A percentile compares a stretch with the other conserved stretches of the same genome.
Conservation (phyloP, 2,113 vertebrate genomes). For the Dasypus novemcinctus region DNA sequence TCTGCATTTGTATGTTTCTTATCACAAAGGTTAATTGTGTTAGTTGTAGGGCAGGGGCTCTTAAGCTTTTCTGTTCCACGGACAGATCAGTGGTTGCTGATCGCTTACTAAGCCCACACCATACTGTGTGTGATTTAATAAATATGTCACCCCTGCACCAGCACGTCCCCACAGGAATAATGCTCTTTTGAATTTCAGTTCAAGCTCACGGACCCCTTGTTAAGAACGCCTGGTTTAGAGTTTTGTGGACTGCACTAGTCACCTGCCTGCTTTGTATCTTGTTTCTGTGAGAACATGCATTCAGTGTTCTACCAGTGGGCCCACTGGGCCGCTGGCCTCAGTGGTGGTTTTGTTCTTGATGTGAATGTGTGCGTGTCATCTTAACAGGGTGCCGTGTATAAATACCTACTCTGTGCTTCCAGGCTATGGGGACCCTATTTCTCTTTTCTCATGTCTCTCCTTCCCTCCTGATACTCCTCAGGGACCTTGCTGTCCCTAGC, state of each 20-base stretch:
- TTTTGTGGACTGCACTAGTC: neutral
- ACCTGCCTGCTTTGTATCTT: neutral
- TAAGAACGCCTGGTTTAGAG: neutral
- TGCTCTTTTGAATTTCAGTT: no score
- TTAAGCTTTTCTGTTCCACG: no score
- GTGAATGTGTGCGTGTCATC: neutral
- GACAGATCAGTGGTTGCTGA: no score
- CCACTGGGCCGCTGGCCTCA: neutral
- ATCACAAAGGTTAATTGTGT: neutral
- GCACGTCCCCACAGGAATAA: no score
- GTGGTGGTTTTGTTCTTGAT: no score
- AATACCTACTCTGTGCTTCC: no score
- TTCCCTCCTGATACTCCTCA: neutral
- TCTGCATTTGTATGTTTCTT: neutral
- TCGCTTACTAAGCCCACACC: no score
- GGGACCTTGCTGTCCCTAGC: neutral
- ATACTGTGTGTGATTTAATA: no score
- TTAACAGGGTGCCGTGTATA: neutral
- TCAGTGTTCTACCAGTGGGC: neutral
- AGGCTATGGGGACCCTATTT: fast-evolving
- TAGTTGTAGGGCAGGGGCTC: no score
- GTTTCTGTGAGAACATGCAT: neutral
- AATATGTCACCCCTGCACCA: no score
- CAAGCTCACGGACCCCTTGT: no score
- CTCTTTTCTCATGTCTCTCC: neutral